Evolutionary conservation across 2,113 vertebrate species (phyloP).

Genomic region (Platysteira castanea): DNA sequence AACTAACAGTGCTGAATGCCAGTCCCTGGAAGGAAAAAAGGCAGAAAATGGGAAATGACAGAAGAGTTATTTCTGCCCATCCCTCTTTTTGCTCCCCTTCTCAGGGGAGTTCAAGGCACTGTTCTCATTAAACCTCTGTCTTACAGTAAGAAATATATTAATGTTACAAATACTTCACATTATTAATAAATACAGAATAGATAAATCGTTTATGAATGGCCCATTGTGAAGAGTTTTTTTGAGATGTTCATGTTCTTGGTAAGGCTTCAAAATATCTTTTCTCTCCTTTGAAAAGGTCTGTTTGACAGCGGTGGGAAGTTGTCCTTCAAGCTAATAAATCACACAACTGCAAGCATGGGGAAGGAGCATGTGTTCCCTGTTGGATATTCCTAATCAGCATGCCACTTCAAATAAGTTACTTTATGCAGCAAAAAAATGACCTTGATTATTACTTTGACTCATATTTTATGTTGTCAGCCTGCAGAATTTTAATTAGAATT

Average conservation of each 20-base stretch:
- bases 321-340: slow-evolving; percentile 12
- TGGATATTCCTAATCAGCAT: slow-evolving; percentile 42
- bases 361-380: not conserved
- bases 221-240: not conserved
- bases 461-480: slow-evolving; percentile 46
- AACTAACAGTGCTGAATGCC: not conserved
- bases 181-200: not conserved
- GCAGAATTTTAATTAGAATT: slow-evolving; percentile 68
- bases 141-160: not conserved
- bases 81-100: not conserved
- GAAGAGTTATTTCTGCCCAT: not conserved
- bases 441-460: slow-evolving; percentile 58
- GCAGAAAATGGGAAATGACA: not conserved
- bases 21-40: not conserved
- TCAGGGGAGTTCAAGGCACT: not conserved
- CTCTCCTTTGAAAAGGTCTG: not conserved
- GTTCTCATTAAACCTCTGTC: not conserved
- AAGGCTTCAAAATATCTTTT: not conserved
- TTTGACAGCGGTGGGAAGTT: not conserved
- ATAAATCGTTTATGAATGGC: not conserved
- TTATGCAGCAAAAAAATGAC: slow-evolving; percentile 60
- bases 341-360: not conserved
- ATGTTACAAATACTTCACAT: not conserved
- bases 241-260: not conserved
- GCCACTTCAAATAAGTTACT: slow-evolving; percentile 57